These are phyloP conservation scores for Vannuccia rotundouncinata DNA, from an alignment of 2,888 invertebrate species.

Conservation along the genomic window DNA sequence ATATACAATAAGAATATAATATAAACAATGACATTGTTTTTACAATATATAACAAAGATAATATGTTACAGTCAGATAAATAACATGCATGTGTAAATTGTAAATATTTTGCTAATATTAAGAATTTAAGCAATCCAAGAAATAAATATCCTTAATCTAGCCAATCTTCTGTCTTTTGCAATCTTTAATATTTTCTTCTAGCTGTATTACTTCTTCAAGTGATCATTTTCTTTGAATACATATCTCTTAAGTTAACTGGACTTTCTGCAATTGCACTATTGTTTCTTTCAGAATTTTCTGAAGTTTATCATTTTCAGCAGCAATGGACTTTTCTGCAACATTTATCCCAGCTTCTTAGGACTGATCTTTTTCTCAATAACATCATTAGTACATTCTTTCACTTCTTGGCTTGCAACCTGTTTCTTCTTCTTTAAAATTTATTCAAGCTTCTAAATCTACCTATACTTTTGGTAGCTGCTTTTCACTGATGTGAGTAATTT, in stretches of 20 bases:
- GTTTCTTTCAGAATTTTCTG: constrained; percentile 5
- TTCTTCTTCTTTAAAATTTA: constrained; percentile 28
- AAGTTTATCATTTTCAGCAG: neutral
- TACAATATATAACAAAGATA: no score
- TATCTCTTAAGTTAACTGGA: constrained; percentile 13
- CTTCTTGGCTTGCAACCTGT: constrained; percentile 21
- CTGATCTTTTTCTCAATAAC: neutral
- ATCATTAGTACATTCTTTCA: constrained; percentile 4
- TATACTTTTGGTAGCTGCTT: constrained; percentile 27
- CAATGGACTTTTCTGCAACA: no score
- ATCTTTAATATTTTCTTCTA: constrained; percentile 9
- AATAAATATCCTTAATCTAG: neutral
- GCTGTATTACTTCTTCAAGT: constrained; percentile 25
- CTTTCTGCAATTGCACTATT: constrained; percentile 10
- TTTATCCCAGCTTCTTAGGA: constrained; percentile 4
- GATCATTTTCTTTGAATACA: constrained; percentile 4
- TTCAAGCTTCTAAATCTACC: constrained; percentile 20
- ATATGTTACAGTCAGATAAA: neutral
- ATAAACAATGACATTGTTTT: no score
- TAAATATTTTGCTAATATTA: constrained; percentile 11
- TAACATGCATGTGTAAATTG: neutral
- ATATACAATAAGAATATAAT: no score
- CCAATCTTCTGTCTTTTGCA: constrained; percentile 13
- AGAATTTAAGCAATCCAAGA: constrained; percentile 12
- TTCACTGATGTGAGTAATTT: neutral